Conservation (phyloP, 2,888 invertebrate species). For the Aphrophora alni region DNA sequence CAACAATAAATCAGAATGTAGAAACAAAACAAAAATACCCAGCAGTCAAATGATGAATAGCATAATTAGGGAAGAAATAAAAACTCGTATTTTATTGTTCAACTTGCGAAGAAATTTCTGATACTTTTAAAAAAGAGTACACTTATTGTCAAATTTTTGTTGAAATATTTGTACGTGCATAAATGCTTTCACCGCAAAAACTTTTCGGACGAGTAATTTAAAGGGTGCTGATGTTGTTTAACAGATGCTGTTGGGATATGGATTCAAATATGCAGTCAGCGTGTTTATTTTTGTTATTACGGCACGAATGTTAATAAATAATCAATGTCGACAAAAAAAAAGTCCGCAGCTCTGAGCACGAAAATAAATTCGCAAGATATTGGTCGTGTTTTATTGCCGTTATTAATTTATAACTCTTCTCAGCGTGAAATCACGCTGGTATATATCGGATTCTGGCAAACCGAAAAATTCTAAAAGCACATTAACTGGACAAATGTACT, state of each 20-base stretch:
- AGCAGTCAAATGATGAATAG: conserved; percentile 6
- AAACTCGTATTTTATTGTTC: neutral
- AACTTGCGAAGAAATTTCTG: neutral
- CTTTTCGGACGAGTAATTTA: neutral
- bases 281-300: neutral
- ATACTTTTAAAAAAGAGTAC: neutral
- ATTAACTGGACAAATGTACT: too few species aligned
- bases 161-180: neutral
- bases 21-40: conserved; percentile 5
- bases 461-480: too few species aligned
- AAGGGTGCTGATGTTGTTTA: neutral
- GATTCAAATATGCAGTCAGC: neutral
- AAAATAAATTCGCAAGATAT: too few species aligned
- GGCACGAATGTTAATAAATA: neutral
- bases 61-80: neutral
- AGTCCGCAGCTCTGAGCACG: too few species aligned
- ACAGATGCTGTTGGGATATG: too few species aligned
- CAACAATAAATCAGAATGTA: conserved; percentile 5
- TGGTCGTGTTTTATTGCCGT: too few species aligned
- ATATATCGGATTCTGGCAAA: too few species aligned
- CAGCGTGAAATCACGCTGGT: too few species aligned
- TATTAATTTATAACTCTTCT: too few species aligned
- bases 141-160: neutral
- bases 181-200: neutral
- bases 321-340: too few species aligned